These are phyloP conservation scores for Microcebus lehilahytsara DNA, from an alignment of 2,113 vertebrate genomes.

Conservation along the genomic window DNA sequence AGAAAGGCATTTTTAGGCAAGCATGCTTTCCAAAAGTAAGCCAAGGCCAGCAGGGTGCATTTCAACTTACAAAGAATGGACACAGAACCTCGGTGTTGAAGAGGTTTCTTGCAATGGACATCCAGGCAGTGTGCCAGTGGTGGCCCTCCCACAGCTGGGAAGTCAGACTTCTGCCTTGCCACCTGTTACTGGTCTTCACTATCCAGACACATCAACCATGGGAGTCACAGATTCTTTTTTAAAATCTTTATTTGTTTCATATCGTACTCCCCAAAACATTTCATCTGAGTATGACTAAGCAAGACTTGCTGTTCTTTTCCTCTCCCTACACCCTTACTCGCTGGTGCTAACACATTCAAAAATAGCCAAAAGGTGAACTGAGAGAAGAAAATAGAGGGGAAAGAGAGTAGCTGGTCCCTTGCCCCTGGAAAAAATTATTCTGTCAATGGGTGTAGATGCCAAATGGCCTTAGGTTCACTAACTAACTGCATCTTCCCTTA, in stretches of 20 bases:
- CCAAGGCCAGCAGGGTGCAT: neutral
- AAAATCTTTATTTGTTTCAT: neutral
- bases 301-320: neutral
- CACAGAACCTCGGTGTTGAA: accelerated
- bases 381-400: neutral
- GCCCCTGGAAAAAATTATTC: neutral
- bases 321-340: neutral
- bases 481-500: neutral
- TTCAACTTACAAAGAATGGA: neutral
- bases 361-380: neutral
- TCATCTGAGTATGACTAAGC: neutral
- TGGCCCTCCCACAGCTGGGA: too few species aligned
- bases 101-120: neutral
- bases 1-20: neutral
- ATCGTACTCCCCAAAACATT: neutral
- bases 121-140: neutral
- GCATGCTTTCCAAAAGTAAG: neutral
- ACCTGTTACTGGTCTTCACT: neutral
- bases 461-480: neutral
- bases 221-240: neutral
- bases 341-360: neutral
- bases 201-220: neutral
- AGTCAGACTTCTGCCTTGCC: neutral
- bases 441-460: neutral
- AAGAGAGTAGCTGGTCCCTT: neutral